Percentiles rank a stretch among this genome's conserved stretches.
Evolutionary conservation across 2,797 vertebrate genomes (phyloP).

Genomic region (Halcyon smyrnensis): DNA sequence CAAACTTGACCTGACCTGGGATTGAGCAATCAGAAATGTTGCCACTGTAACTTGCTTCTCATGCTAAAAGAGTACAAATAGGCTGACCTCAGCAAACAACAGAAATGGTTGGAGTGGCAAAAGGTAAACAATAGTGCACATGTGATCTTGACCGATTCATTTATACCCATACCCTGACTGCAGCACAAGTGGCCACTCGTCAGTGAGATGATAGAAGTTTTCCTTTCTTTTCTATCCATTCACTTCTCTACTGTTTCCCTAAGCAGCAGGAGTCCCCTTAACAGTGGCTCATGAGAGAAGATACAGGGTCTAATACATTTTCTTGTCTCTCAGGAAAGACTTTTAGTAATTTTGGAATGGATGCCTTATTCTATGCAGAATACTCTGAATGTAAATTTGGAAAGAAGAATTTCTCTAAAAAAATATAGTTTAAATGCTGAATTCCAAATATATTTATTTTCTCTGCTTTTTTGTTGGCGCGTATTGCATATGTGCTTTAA

Average conservation of each 20-base stretch:
- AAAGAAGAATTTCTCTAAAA: constrained; percentile 35
- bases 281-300: background rate
- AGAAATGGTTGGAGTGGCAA: background rate
- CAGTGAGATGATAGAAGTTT: background rate
- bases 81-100: background rate
- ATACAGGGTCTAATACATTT: background rate
- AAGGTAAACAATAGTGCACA: background rate
- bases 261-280: background rate
- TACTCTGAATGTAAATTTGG: constrained; percentile 17
- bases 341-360: constrained; percentile 16
- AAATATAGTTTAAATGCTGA: background rate
- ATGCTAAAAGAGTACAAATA: background rate
- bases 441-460: constrained; percentile 29
- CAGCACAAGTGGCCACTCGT: background rate
- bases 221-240: background rate
- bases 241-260: background rate
- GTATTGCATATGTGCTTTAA: constrained; percentile 1
- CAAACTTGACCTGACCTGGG: background rate
- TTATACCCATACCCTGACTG: background rate
- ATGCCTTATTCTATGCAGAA: background rate
- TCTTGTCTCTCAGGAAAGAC: background rate
- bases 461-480: background rate
- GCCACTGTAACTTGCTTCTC: background rate
- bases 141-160: background rate
- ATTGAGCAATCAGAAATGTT: background rate